A percentile compares a stretch with the other conserved stretches of the same genome.
Evolutionary conservation across 2,888 invertebrate genomes (phyloP).

Genomic region (Globia sparganii): DNA sequence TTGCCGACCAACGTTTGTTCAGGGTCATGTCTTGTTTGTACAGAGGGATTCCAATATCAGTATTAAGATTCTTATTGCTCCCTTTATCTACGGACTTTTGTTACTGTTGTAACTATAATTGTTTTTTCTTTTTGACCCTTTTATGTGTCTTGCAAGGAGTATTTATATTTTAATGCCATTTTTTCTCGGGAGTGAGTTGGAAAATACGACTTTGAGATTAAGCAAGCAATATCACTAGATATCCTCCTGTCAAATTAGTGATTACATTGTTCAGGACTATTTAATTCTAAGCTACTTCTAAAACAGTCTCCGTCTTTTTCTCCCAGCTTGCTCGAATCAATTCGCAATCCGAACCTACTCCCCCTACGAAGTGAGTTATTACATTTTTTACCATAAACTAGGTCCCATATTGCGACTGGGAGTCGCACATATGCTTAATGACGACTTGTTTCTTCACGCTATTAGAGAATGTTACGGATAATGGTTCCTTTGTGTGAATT

Average conservation of each 20-base stretch:
- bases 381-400: slow-evolving; percentile 51
- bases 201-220: neutral
- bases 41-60: slow-evolving; percentile 11
- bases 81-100: neutral
- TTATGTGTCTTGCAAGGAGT: neutral
- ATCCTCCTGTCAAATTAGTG: neutral
- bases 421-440: slow-evolving; percentile 54
- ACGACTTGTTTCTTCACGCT: slow-evolving; percentile 41
- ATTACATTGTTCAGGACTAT: neutral
- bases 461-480: slow-evolving; percentile 13
- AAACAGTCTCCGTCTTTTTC: slow-evolving; percentile 10
- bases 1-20: slow-evolving; percentile 29
- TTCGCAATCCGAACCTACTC: slow-evolving; percentile 1
- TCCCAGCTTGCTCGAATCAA: slow-evolving; percentile 12
- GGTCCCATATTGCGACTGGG: slow-evolving; percentile 47
- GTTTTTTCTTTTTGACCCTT: neutral
- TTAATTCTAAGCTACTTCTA: neutral
- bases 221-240: neutral
- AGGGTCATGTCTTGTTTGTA: slow-evolving; percentile 25
- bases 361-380: slow-evolving; percentile 42
- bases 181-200: neutral
- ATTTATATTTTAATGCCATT: neutral
- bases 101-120: neutral
- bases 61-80: neutral
- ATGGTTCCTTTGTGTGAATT: slow-evolving; percentile 4